Percentiles rank a stretch among this genome's conserved stretches.
Evolutionary conservation across 2,888 invertebrate genomes (phyloP).

Genomic region (Temnothorax ravouxi): DNA sequence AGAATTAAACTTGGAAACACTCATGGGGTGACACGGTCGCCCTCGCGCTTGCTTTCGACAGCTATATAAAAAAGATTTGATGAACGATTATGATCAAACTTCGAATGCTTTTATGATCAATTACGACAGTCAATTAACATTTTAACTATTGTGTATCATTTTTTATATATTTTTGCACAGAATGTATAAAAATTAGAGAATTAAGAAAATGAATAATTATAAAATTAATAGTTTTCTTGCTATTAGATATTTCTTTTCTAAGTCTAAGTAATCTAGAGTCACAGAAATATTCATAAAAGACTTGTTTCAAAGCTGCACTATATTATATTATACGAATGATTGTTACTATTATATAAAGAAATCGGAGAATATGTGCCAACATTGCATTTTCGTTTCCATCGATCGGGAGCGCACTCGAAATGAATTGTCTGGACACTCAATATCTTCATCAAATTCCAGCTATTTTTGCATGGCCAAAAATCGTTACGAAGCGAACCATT

Average conservation of each 20-base stretch:
- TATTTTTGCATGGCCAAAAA: constrained; percentile 38
- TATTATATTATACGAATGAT: not conserved
- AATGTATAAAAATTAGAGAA: not conserved
- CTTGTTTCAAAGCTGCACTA: not conserved
- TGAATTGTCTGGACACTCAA: constrained; percentile 34
- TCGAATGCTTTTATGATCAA: constrained; percentile 23
- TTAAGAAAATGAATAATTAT: not conserved
- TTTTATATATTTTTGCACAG: not conserved
- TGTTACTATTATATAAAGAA: constrained; percentile 27
- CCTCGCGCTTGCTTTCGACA: constrained; percentile 35
- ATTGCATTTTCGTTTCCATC: constrained; percentile 12
- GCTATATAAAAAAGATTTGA: constrained; percentile 40
- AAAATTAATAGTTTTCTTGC: not conserved
- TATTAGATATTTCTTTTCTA: not conserved
- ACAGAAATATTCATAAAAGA: not conserved
- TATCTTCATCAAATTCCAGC: constrained; percentile 44
- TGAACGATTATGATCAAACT: constrained; percentile 32
- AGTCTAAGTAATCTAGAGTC: not conserved
- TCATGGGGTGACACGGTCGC: constrained; percentile 17
- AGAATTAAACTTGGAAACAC: constrained; percentile 20
- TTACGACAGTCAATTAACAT: constrained; percentile 20
- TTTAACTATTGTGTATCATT: constrained; percentile 7
- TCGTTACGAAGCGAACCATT: constrained; percentile 38
- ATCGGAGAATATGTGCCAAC: constrained; percentile 30
- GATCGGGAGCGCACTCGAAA: constrained; percentile 36